phyloP scores from a whole-genome alignment of 2,113 vertebrate genomes.

The Puma concolor region DNA sequence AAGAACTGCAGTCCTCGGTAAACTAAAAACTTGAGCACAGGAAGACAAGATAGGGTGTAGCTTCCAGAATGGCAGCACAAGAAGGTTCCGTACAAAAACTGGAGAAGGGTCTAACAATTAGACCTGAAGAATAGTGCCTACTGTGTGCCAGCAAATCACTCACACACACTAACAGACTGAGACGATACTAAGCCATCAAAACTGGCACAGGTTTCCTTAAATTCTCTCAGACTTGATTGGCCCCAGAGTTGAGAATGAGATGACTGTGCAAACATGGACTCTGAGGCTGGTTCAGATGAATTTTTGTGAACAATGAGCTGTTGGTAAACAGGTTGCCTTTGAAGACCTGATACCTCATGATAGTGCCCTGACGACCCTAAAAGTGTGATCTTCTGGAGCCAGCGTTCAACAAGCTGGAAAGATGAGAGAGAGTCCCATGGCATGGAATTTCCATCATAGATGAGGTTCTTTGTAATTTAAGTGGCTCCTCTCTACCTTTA shows the following conservation, averaged over 20 bases:
- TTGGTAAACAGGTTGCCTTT: neutral
- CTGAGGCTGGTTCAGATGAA: neutral
- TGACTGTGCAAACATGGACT: neutral
- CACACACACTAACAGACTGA: neutral
- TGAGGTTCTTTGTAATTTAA: conserved; percentile 2
- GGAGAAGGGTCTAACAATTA: neutral
- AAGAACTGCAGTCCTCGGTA: neutral
- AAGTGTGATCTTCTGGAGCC: neutral
- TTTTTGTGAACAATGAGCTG: neutral
- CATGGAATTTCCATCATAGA: conserved; percentile 27
- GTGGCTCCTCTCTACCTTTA: conserved; percentile 54
- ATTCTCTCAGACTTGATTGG: neutral
- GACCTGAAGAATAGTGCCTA: neutral
- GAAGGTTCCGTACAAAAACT: neutral
- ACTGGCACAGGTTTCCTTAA: neutral
- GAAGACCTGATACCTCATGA: neutral
- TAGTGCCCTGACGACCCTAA: neutral
- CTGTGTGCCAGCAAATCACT: neutral
- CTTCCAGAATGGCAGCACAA: neutral
- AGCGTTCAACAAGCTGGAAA: neutral
- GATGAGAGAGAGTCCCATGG: conserved; percentile 17
- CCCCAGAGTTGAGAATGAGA: neutral
- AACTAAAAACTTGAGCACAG: neutral
- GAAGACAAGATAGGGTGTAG: neutral
- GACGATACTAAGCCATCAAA: neutral